Conservation (phyloP, 2,797 vertebrate species). For the Meda fulgida region DNA sequence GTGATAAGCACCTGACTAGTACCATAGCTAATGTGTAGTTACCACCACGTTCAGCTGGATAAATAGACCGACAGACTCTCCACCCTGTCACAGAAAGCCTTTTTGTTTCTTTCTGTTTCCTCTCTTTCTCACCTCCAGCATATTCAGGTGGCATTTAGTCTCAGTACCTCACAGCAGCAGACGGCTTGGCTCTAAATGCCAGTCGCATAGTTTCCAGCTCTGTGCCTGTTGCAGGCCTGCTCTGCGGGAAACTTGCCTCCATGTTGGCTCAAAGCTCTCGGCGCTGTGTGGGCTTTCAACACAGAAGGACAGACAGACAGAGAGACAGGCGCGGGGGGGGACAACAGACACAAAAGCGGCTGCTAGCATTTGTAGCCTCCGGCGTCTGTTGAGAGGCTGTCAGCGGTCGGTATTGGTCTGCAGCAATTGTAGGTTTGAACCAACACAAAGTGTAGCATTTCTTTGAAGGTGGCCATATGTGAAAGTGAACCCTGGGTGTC, state of each 20-base stretch:
- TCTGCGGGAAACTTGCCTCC: slow-evolving; percentile 69
- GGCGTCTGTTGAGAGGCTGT: slow-evolving; percentile 76
- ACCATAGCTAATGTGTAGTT: slow-evolving; percentile 74
- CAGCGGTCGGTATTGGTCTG: slow-evolving; percentile 75
- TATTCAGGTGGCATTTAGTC: slow-evolving; percentile 82
- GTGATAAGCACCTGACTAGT: slow-evolving; percentile 67
- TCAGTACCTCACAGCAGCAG: slow-evolving; percentile 79
- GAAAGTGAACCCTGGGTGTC: slow-evolving; percentile 72
- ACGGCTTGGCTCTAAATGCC: slow-evolving; percentile 80
- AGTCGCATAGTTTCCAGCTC: slow-evolving; percentile 69
- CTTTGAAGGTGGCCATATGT: slow-evolving; percentile 82
- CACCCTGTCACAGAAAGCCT: slow-evolving; percentile 24
- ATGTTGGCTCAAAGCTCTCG: slow-evolving; percentile 79
- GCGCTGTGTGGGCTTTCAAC: slow-evolving; percentile 75
- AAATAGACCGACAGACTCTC: not conserved
- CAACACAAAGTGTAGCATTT: slow-evolving; percentile 82
- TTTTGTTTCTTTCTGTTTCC: slow-evolving; percentile 33
- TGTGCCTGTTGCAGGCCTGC: slow-evolving; percentile 71
- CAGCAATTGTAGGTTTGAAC: slow-evolving; percentile 75
- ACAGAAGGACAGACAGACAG: slow-evolving; percentile 83
- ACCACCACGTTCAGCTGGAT: slow-evolving; percentile 62
- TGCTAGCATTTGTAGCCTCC: slow-evolving; percentile 72
- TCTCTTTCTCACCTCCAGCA: slow-evolving; percentile 62
- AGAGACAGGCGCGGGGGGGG: slow-evolving; percentile 70
- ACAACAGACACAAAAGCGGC: slow-evolving; percentile 67